Evolutionary conservation across 2,888 invertebrate genomes (phyloP), one percentile per base, ranked within the genome.

Genomic region (Steinernema carpocapsae): DNA sequence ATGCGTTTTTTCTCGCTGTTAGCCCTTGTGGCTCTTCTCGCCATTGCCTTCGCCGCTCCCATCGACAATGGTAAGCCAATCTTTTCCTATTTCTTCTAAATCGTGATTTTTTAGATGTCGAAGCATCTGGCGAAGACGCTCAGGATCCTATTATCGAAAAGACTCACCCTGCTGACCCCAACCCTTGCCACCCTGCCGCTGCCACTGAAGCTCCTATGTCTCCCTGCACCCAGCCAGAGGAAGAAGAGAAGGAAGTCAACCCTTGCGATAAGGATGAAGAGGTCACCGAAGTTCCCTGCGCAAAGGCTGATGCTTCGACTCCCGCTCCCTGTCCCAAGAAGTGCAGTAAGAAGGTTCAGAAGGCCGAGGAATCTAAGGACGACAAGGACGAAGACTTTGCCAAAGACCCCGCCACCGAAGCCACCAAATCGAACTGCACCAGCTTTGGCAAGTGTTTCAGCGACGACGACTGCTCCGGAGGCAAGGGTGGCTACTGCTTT

Each of bases 401-500:
- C 37, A 10, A 37, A 37, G 10, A 37, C 3, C 4, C 10, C 37
- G 37, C 37, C 37, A 6, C 37, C n/a, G 51, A 10, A 17, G 56
- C 56, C 24, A 22, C 10, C 24, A 56, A 56, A 3, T 17, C 26
- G 22, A 56, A 6, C 56, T 64, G 64, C 64, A 64, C 22, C 12
- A 64, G 14, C 32, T 32, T 10, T 17, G 7, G 10, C 64, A 64
- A 64, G 64, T 64, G 64, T 32, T 64, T 29, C 64, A 32, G 64
- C 64, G 29, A 64, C 64, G 7, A 29, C 7, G 64, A 64, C 32
- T 64, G 64, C 32, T 19, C 56, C 56, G 56, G 56, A 56, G 64
- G 64, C 6, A 64, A 64, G 14, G 56, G 56, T 7, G 64, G 64
- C 14, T 29, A 29, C 17, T 64, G 64, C 32, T 32, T 29, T 19